phyloP scores from a whole-genome alignment of 2,797 vertebrate species.

The Dendrocincla tyrannina region DNA sequence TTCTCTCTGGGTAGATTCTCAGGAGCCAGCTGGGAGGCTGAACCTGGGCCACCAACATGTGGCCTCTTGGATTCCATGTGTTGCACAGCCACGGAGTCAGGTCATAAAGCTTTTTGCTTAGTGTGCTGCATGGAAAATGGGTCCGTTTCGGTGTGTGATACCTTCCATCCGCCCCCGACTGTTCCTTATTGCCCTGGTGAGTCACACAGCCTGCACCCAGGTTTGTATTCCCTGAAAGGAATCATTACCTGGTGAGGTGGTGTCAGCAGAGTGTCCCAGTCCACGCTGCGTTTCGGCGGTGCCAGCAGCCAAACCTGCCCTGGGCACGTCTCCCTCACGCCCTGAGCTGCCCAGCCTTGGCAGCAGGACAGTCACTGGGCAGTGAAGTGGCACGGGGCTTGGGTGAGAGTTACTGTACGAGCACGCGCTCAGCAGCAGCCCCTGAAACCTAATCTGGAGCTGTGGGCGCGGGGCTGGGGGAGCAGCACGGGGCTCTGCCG shows the following conservation, averaged over 20 bases:
- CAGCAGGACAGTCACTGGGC: neutral
- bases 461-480: fast-evolving
- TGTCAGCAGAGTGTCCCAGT: fast-evolving
- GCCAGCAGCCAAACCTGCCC: fast-evolving
- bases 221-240: fast-evolving
- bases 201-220: fast-evolving
- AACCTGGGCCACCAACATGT: fast-evolving
- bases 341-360: neutral
- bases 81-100: neutral
- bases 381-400: neutral
- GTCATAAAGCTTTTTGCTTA: neutral
- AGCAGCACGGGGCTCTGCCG: neutral
- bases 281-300: fast-evolving
- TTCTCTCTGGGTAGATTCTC: neutral
- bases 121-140: fast-evolving
- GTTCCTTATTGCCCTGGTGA: neutral
- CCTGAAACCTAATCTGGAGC: neutral
- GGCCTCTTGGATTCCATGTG: neutral
- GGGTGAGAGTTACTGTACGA: neutral
- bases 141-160: neutral
- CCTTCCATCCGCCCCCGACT: neutral
- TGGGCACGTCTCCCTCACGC: fast-evolving
- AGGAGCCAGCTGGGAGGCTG: neutral
- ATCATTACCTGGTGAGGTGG: neutral
- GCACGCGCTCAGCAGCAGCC: neutral